These are phyloP conservation scores for Seriola quinqueradiata DNA, from an alignment of 2,113 vertebrate genomes.

Conservation along the genomic window DNA sequence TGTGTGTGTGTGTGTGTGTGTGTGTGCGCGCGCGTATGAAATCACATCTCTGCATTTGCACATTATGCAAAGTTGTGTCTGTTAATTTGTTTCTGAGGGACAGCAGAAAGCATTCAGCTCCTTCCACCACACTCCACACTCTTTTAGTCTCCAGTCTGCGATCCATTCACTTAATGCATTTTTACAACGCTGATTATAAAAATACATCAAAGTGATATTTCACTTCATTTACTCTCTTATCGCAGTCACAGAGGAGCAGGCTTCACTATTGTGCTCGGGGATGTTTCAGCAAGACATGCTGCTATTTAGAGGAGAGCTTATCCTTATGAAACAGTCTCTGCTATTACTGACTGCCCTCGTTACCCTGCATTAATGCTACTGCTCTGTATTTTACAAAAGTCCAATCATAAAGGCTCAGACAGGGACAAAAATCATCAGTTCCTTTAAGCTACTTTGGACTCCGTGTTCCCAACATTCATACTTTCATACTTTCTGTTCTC, in stretches of 20 bases:
- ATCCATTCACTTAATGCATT: slow-evolving; percentile 34
- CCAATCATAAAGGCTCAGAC: neutral
- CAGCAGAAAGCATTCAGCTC: slow-evolving; percentile 9
- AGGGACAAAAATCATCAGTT: neutral
- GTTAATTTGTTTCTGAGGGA: slow-evolving; percentile 38
- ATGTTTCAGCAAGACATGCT: slow-evolving; percentile 1
- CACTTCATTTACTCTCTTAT: slow-evolving; percentile 10
- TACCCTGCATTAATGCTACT: neutral
- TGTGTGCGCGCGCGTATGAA: slow-evolving; percentile 14
- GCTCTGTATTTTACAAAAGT: neutral
- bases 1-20: slow-evolving; percentile 34
- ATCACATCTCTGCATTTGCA: slow-evolving; percentile 29
- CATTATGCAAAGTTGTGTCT: slow-evolving; percentile 43
- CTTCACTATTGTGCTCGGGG: neutral
- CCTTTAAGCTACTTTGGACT: neutral
- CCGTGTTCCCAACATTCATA: neutral
- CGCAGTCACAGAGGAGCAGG: neutral
- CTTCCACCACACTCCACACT: neutral
- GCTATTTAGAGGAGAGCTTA: slow-evolving; percentile 16
- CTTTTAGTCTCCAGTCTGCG: neutral
- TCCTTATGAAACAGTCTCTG: slow-evolving; percentile 34
- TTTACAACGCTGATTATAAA: slow-evolving; percentile 21
- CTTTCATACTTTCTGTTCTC: neutral
- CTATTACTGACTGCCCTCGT: neutral
- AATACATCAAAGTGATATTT: slow-evolving; percentile 23